A percentile compares a stretch with the other conserved stretches of the same genome.
These are phyloP conservation scores for Vireo griseus DNA, from an alignment of 2,797 vertebrate genomes.

Conservation along the genomic window DNA sequence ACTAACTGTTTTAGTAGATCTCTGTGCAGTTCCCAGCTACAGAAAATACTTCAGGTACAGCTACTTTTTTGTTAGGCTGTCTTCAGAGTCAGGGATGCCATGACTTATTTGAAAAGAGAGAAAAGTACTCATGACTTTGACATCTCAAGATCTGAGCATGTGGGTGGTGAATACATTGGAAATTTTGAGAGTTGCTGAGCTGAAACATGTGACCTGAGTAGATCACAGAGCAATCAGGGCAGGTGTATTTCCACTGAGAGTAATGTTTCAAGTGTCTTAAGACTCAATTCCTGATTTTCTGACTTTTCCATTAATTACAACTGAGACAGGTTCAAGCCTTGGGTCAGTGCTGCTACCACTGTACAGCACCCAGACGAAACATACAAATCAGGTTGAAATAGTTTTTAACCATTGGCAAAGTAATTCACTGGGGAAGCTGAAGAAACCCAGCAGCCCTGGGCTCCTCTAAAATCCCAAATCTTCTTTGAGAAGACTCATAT, in stretches of 20 bases:
- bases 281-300: background rate
- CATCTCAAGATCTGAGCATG: background rate
- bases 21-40: background rate
- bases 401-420: background rate
- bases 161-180: conserved; percentile 2
- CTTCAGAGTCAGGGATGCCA: background rate
- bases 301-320: background rate
- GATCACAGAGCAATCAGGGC: background rate
- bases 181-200: conserved; percentile 5
- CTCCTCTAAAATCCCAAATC: background rate
- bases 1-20: background rate
- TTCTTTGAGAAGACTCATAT: background rate
- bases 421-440: background rate
- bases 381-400: background rate
- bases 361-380: background rate
- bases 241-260: background rate
- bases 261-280: background rate
- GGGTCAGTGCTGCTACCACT: background rate
- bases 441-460: background rate
- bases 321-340: background rate
- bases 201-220: conserved; percentile 13
- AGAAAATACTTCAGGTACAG: background rate
- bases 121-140: background rate
- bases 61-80: background rate
- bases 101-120: background rate